A percentile compares a stretch with the other conserved stretches of the same genome.
These are phyloP conservation scores for Acrocephalus kingi DNA, from an alignment of 2,113 vertebrate species.

Conservation along the genomic window DNA sequence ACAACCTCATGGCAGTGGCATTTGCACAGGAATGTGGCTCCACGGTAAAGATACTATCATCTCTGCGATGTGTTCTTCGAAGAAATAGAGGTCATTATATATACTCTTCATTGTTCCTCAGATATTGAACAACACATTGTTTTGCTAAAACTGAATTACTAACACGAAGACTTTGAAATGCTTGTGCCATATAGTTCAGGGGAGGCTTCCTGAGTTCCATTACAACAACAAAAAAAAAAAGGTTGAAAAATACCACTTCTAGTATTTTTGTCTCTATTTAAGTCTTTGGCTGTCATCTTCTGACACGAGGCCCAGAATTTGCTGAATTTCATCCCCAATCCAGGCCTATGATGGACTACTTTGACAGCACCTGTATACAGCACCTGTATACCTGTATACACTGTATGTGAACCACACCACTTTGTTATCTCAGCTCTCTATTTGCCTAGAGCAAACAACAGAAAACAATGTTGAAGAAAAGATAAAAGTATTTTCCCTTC, in stretches of 20 bases:
- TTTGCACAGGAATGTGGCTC: not conserved
- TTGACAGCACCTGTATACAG: not conserved
- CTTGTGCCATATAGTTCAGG: not conserved
- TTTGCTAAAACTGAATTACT: not conserved
- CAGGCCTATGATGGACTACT: not conserved
- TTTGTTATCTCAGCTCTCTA: not conserved
- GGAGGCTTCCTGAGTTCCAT: not conserved
- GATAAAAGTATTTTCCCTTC: accelerated
- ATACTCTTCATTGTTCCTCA: not conserved
- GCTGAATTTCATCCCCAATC: not conserved
- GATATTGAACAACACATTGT: not conserved
- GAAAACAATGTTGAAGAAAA: not conserved
- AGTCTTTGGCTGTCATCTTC: not conserved
- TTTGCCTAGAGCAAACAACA: not conserved
- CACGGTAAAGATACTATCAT: not conserved
- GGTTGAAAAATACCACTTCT: not conserved
- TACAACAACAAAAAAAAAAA: not conserved
- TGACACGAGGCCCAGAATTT: not conserved
- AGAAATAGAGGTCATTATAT: not conserved
- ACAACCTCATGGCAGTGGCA: not conserved
- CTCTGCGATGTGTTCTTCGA: not conserved
- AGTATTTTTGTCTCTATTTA: not conserved
- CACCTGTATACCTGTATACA: too few relatives aligned
- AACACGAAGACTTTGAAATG: not conserved
- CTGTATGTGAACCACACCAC: not conserved